phyloP scores from a whole-genome alignment of 2,888 invertebrate species.

The Metacarcinus magister region DNA sequence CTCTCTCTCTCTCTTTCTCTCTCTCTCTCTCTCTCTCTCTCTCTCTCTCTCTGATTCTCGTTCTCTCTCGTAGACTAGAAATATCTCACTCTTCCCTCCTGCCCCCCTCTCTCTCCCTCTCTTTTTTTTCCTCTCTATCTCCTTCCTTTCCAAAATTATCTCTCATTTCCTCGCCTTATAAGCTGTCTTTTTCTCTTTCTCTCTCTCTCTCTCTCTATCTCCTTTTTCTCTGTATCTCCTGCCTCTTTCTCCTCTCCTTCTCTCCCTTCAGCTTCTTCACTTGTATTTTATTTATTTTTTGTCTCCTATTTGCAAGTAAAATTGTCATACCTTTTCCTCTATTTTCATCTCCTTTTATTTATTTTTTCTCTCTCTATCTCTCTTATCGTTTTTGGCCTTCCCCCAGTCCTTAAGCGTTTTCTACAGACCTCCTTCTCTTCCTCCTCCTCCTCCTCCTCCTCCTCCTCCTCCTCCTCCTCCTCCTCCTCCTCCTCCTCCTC shows the following conservation, averaged over 20 bases:
- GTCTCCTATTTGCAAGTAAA: too few species aligned
- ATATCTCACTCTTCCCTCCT: not conserved
- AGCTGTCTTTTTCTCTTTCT: not conserved
- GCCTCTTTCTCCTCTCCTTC: not conserved
- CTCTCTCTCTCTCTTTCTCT: not conserved
- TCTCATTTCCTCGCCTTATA: too few species aligned
- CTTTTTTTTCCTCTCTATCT: too few species aligned
- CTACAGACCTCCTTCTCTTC: not conserved
- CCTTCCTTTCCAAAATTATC: too few species aligned
- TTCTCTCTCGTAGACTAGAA: not conserved
- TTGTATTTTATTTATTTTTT: too few species aligned
- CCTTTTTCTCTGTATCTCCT: not conserved
- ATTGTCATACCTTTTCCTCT: not conserved
- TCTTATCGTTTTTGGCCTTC: not conserved
- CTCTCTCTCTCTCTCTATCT: not conserved
- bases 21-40: not conserved
- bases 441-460: not conserved
- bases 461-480: not conserved
- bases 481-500: not conserved
- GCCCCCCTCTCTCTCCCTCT: too few species aligned
- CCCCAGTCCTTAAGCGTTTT: not conserved
- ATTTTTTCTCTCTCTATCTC: not conserved
- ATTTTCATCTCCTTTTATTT: not conserved
- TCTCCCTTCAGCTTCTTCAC: too few species aligned
- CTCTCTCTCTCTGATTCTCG: not conserved